These are phyloP conservation scores for Parotia lawesii DNA, from an alignment of 2,113 vertebrate genomes.

Conservation along the genomic window DNA sequence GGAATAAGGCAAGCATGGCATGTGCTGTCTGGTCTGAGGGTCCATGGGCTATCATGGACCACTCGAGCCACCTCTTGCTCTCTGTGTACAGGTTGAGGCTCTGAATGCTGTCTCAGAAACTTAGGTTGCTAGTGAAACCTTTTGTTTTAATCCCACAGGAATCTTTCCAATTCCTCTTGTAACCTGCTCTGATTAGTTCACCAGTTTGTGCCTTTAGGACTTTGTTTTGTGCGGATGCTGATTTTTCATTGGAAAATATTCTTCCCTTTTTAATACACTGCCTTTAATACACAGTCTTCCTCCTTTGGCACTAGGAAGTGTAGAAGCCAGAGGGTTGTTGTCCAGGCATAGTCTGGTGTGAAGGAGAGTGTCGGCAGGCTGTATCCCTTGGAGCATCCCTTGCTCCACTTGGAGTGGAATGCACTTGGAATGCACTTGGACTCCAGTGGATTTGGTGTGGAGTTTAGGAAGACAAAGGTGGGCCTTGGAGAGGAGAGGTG, in stretches of 20 bases:
- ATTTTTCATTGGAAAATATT: background rate
- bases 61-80: background rate
- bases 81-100: background rate
- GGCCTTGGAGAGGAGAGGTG: background rate
- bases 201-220: constrained; percentile 56
- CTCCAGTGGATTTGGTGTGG: fast-evolving
- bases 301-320: background rate
- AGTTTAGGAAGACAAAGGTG: background rate
- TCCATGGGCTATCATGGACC: background rate
- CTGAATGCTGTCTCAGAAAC: background rate
- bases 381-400: background rate
- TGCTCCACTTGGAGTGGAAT: background rate
- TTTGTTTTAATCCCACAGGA: background rate
- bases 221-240: constrained; percentile 32
- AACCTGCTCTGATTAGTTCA: background rate
- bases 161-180: background rate
- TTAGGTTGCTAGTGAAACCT: background rate
- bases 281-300: constrained; percentile 38
- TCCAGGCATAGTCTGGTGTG: background rate
- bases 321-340: background rate
- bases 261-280: constrained; percentile 32
- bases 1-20: background rate
- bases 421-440: background rate
- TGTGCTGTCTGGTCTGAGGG: background rate
- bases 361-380: background rate